Base-by-base conservation (phyloP, 2,797 vertebrate genomes). In the Melanotaenia parkinsoni region DNA sequence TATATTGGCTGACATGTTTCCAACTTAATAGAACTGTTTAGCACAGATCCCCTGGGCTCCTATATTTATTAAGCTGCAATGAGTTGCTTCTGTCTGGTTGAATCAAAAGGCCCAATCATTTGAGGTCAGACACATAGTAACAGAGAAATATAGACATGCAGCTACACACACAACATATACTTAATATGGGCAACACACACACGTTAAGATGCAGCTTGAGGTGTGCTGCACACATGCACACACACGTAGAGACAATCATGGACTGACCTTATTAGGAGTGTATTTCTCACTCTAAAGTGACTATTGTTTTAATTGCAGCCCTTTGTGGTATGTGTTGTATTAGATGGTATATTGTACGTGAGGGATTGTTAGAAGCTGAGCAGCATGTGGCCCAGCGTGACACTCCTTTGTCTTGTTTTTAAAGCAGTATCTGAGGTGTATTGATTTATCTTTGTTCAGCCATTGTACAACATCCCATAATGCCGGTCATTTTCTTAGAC, bases 11-110 rank as follows among this genome's bases (percentile, higher is more conserved):
- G 95, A 95, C 95, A 95, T 95, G 94, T 95, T 95, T 94, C 93
- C 93, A 94, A 95, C 93, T 94, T 96, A 95, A 96, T 95, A 95
- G 94, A 96, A 95, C 93, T 94, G 93, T 94, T 96, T 95, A 96
- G 91, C 83, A 24, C 79, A 59, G 87, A 88, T 95, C 94, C 95
- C 94, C 75, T 74, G 94, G 94, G 95, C 84, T 89, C 83, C 77
- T 88, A 91, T 92, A 94, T 95, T 95, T 96, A 95, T 95, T 95
- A 95, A 94, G 94, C 94, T 77, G 81, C 95, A 94, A 95, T 95
- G 95, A 96, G 93, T 94, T 95, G 93, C 94, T 93, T 95, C 94
- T 96, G 95, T 94, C 94, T 93, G 86, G 81, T 80, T 88, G 82
- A 93, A 94, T 94, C 91, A 90, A 92, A 87, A 82, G 83, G 87